phyloP scores from a whole-genome alignment of 1,140 invertebrate species.

The Hyles euphorbiae region DNA sequence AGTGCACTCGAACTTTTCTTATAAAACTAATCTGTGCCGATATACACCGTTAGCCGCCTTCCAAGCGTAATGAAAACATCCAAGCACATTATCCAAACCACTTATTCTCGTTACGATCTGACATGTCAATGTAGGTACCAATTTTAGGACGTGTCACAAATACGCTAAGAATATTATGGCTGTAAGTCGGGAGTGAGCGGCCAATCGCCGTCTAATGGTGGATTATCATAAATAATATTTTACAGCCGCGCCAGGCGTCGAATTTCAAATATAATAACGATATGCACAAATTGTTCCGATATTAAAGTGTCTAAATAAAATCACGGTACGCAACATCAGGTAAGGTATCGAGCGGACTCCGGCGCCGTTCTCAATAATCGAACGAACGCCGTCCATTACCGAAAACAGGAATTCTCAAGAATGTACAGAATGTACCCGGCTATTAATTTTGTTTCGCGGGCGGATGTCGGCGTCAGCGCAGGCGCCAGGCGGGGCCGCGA shows the following conservation, averaged over 20 bases:
- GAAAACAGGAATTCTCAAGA: slow-evolving; percentile 46
- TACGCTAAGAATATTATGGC: not conserved
- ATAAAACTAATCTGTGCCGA: slow-evolving; percentile 6
- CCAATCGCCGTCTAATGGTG: not conserved
- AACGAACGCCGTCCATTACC: slow-evolving; percentile 20
- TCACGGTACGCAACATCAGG: slow-evolving; percentile 13
- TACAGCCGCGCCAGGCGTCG: not conserved
- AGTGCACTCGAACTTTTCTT: slow-evolving; percentile 15
- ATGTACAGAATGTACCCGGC: slow-evolving; percentile 50
- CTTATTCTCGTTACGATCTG: no score
- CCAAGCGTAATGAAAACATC: not conserved
- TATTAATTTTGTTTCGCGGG: slow-evolving; percentile 52
- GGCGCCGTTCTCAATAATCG: slow-evolving; percentile 25
- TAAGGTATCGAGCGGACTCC: slow-evolving; percentile 11
- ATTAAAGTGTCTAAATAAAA: slow-evolving; percentile 7
- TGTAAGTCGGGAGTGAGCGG: not conserved
- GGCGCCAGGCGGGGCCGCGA: slow-evolving; percentile 38
- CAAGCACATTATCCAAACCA: no score
- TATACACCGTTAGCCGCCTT: slow-evolving; percentile 12
- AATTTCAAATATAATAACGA: not conserved
- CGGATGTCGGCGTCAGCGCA: slow-evolving; percentile 40
- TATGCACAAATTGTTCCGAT: slow-evolving; percentile 1
- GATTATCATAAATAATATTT: slow-evolving; percentile 14
- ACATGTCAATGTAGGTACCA: no score
- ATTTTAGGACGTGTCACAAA: not conserved